These are phyloP conservation scores for Zoroaster sp. DNA, from an alignment of 53 echinoderm and acorn worm species.

Conservation along the genomic window DNA sequence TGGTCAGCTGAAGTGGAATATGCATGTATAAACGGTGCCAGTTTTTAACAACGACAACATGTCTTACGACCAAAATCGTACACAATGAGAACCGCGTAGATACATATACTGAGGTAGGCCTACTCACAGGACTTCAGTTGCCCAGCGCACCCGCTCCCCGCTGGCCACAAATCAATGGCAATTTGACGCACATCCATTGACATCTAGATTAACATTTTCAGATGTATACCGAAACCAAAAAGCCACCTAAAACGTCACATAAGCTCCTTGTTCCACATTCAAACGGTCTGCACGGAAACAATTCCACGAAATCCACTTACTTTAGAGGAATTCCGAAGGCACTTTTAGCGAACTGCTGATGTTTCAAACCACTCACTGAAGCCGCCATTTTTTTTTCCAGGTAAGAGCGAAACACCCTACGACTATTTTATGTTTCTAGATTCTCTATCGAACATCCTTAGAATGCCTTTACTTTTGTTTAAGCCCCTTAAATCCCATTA, in stretches of 20 bases:
- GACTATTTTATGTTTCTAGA: constrained; percentile 32
- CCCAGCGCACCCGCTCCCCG: no score
- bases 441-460: not conserved
- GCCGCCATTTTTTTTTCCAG: constrained; percentile 40
- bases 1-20: no score
- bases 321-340: constrained; percentile 38
- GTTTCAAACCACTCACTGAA: constrained; percentile 36
- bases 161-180: no score
- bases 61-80: no score
- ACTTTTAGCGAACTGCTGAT: constrained; percentile 23
- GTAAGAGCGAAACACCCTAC: not conserved
- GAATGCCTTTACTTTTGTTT: not conserved
- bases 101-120: no score
- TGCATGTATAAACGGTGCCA: no score
- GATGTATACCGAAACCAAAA: not conserved
- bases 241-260: not conserved
- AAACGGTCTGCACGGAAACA: not conserved
- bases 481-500: no score
- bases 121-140: no score
- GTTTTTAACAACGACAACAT: no score
- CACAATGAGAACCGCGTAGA: no score
- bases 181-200: no score
- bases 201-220: no score
- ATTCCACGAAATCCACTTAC: not conserved
- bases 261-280: not conserved